Conservation (phyloP, 1,140 invertebrate species). For the Eupristina koningsbergeri region DNA sequence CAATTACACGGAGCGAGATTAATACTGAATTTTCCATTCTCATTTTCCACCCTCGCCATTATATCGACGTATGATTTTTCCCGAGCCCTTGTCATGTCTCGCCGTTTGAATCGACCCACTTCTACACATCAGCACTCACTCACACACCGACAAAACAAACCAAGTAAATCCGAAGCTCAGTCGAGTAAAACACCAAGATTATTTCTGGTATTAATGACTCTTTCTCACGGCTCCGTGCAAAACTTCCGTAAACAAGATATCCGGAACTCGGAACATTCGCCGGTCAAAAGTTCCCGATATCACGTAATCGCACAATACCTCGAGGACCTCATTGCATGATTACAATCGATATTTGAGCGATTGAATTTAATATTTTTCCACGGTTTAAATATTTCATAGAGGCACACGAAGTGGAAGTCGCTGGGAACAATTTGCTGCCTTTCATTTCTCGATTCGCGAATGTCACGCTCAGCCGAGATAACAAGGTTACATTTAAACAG, state of each 20-base stretch:
- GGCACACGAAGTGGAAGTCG: too few relatives aligned
- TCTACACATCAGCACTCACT: too few relatives aligned
- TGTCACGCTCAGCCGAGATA: not conserved
- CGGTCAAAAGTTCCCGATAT: too few relatives aligned
- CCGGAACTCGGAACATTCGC: too few relatives aligned
- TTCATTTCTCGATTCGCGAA: not conserved
- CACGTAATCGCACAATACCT: too few relatives aligned
- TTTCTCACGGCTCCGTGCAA: not conserved
- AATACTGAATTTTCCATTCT: not conserved
- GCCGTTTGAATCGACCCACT: not conserved
- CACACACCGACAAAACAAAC: too few relatives aligned
- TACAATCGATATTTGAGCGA: too few relatives aligned
- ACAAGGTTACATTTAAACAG: not conserved
- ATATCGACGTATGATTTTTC: not conserved
- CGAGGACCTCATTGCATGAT: not conserved
- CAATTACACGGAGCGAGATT: not conserved
- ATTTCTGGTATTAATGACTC: not conserved
- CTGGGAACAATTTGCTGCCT: not conserved
- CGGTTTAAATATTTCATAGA: too few relatives aligned
- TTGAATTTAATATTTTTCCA: not conserved
- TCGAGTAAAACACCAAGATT: not conserved
- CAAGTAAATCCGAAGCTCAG: not conserved
- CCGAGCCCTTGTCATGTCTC: too few relatives aligned
- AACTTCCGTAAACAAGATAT: not conserved
- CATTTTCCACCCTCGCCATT: not conserved